A percentile compares a stretch with the other conserved stretches of the same genome.
phyloP scores from a whole-genome alignment of 2,113 vertebrate species.

The Sinocyclocheilus maitianheensis region DNA sequence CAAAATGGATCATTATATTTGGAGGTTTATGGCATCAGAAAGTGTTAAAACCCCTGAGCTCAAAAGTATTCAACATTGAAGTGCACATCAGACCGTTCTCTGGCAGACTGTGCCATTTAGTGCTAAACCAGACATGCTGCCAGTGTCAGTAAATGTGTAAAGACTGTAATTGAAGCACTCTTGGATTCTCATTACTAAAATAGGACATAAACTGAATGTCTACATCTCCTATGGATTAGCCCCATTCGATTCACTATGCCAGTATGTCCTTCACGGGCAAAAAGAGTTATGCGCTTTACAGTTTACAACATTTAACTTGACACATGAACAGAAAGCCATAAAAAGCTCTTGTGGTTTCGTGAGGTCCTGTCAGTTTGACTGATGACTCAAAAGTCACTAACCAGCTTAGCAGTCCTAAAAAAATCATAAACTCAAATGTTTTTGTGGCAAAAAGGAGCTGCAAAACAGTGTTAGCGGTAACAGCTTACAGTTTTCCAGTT shows the following conservation, averaged over 20 bases:
- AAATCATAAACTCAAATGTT: not conserved
- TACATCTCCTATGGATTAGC: not conserved
- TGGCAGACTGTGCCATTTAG: not conserved
- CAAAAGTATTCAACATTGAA: not conserved
- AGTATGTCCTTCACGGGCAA: slow-evolving; percentile 9
- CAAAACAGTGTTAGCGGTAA: not conserved
- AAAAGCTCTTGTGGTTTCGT: slow-evolving; percentile 36
- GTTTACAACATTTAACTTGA: slow-evolving; percentile 40
- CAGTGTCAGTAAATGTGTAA: slow-evolving; percentile 12
- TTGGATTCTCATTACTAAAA: slow-evolving; percentile 26
- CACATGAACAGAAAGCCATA: slow-evolving; percentile 43
- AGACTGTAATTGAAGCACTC: slow-evolving; percentile 11
- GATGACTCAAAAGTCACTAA: slow-evolving; percentile 25
- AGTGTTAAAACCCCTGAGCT: not conserved
- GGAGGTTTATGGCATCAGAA: not conserved
- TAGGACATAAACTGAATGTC: not conserved
- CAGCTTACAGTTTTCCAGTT: not conserved
- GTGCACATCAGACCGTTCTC: not conserved
- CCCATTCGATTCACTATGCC: slow-evolving; percentile 10
- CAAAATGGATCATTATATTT: not conserved
- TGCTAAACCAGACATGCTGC: not conserved
- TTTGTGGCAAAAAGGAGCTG: not conserved
- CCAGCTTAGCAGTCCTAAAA: not conserved
- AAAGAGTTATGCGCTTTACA: not conserved
- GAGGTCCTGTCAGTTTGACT: slow-evolving; percentile 37